Evolutionary conservation across 2,797 vertebrate species (phyloP), one percentile per base, ranked within the genome.

Genomic region (Acestrorhynchus altus): DNA sequence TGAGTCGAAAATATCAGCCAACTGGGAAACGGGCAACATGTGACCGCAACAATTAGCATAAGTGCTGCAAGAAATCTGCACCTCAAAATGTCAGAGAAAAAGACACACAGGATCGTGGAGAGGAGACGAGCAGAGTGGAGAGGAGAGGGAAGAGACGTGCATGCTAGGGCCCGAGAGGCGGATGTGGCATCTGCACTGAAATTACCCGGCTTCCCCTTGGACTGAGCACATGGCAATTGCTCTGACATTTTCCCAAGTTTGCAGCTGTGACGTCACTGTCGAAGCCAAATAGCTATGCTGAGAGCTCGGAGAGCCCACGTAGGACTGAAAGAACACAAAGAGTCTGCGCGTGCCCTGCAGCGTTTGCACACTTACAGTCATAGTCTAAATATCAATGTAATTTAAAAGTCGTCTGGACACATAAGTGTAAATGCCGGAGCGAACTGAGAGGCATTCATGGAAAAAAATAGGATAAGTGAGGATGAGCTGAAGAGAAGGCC

Each of bases 201-300:
- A 85, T 85, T 83, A 85, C 81, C 79, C 68, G 74, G 66, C 75
- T 66, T 86, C 70, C 78, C 78, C 42, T 72, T 74, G 74, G 49
- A 49, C 68, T 51, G 82, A 81, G 73, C 76, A 61, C 76, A 82
- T 80, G 77, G 80, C 82, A 85, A 85, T 86, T 86, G 84, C 84
- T 83, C 75, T 86, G 84, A 86, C 84, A 83, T 86, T 83, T 86
- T 61, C 51, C 68, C 26, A 60, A 77, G 76, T 83, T 83, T 76
- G 82, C 66, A 47, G 51, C 78, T 74, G 61, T 78, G 77, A 79
- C 72, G 63, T 81, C 81, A 81, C 79, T 79, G 71, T 73, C 72
- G 77, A 64, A 44, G 60, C 69, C 11, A 77, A 84, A 84, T 84
- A 73, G 76, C 79, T 68, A 52, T 81, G 79, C 81, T 81, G 68